A percentile compares a stretch with the other conserved stretches of the same genome.
Conservation (phyloP, 1,140 invertebrate species). For the Pogonognathellus flavescens region DNA sequence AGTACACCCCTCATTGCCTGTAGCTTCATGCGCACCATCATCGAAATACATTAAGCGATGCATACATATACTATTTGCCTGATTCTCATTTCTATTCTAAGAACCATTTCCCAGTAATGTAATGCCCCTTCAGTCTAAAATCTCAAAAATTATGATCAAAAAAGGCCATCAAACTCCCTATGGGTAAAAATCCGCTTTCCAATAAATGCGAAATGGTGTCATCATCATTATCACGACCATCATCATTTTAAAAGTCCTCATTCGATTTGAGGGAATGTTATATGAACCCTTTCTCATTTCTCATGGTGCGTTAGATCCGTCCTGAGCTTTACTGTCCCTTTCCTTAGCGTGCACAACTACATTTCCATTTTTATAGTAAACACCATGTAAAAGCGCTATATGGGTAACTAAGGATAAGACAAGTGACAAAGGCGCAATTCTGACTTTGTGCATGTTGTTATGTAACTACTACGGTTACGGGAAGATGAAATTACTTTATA, state of each 20-base stretch:
- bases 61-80: too few relatives aligned
- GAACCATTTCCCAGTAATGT: background rate
- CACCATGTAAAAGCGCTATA: background rate
- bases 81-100: too few relatives aligned
- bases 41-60: too few relatives aligned
- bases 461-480: too few relatives aligned
- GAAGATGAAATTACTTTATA: too few relatives aligned
- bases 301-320: background rate
- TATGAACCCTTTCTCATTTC: slow-evolving; percentile 31
- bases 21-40: too few relatives aligned
- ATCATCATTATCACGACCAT: slow-evolving; percentile 55
- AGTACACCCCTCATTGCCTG: too few relatives aligned
- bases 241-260: slow-evolving; percentile 39
- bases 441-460: slow-evolving; percentile 7
- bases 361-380: slow-evolving; percentile 48
- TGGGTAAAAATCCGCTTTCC: slow-evolving; percentile 21
- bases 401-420: slow-evolving; percentile 1
- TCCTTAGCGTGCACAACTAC: background rate
- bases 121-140: slow-evolving; percentile 31
- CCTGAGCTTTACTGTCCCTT: slow-evolving; percentile 10
- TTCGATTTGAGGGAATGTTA: slow-evolving; percentile 22
- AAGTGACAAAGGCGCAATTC: slow-evolving; percentile 2
- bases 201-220: slow-evolving; percentile 50
- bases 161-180: background rate
- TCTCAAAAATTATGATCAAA: slow-evolving; percentile 29